Conservation (phyloP, 2,888 invertebrate species). For the Noctua janthe region DNA sequence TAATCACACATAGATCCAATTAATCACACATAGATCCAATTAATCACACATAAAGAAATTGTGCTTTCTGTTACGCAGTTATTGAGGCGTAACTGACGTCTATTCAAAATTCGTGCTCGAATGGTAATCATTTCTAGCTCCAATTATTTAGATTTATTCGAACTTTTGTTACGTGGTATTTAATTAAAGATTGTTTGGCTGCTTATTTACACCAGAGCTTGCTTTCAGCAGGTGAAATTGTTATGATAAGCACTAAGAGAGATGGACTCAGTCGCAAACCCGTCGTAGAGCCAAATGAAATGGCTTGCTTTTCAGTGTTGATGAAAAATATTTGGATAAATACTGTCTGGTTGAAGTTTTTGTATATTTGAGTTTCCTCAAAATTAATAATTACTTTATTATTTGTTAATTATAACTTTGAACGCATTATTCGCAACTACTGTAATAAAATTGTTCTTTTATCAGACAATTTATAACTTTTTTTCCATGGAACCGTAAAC, state of each 20-base stretch:
- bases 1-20: not conserved
- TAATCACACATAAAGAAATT: not conserved
- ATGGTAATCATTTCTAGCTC: conserved; percentile 12
- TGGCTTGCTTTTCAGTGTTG: not conserved
- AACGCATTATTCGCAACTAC: not conserved
- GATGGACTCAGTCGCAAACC: conserved; percentile 2
- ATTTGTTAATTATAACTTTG: not conserved
- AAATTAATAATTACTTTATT: not conserved
- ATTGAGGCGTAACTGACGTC: conserved; percentile 16
- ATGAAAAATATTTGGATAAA: conserved; percentile 7
- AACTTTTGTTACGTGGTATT: conserved; percentile 4
- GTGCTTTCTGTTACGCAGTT: not conserved
- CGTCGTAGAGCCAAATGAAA: conserved; percentile 27
- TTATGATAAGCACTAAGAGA: conserved; percentile 23
- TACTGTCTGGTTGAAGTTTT: conserved; percentile 4
- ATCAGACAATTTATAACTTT: not conserved
- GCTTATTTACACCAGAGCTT: conserved; percentile 17
- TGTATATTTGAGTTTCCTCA: not conserved
- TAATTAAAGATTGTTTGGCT: conserved; percentile 23
- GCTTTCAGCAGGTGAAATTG: conserved; percentile 19
- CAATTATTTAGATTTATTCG: conserved; percentile 30
- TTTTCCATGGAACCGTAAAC: not conserved
- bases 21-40: not conserved
- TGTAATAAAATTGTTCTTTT: not conserved
- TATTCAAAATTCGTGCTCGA: conserved; percentile 29